Conservation (phyloP, 1,140 invertebrate species). For the Triops cancriformis region DNA sequence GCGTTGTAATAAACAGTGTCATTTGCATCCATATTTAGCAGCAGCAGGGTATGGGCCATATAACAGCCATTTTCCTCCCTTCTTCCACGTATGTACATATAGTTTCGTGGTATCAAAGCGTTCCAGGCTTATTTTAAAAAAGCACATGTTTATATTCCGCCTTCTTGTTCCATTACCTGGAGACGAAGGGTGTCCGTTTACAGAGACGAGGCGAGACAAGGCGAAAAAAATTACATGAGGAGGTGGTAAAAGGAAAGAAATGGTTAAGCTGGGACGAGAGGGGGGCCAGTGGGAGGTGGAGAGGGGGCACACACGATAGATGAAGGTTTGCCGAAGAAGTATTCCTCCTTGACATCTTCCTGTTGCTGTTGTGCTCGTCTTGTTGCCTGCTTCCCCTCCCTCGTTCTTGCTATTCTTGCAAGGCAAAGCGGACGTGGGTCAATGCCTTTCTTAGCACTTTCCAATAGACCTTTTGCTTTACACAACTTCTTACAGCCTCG, state of each 20-base stretch:
- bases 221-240: neutral
- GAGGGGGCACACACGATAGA: neutral
- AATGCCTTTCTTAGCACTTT: neutral
- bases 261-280: neutral
- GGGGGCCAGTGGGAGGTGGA: neutral
- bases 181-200: constrained; percentile 8
- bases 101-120: neutral
- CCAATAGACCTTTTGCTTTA: neutral
- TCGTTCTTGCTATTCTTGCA: constrained; percentile 3
- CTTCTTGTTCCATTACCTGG: neutral
- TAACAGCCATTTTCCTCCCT: neutral
- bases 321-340: constrained; percentile 5
- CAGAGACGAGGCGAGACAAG: constrained; percentile 3
- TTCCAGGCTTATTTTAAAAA: neutral
- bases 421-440: constrained; percentile 8
- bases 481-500: constrained; percentile 3
- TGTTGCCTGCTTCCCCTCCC: constrained; percentile 8
- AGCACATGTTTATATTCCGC: constrained; percentile 6
- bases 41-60: neutral
- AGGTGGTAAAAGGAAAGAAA: neutral
- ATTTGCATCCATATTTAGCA: constrained; percentile 4
- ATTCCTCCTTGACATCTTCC: neutral
- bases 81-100: neutral
- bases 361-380: neutral
- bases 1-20: neutral